These are phyloP conservation scores for Yponomeuta malinellus DNA, from an alignment of 2,888 invertebrate genomes.

Conservation along the genomic window DNA sequence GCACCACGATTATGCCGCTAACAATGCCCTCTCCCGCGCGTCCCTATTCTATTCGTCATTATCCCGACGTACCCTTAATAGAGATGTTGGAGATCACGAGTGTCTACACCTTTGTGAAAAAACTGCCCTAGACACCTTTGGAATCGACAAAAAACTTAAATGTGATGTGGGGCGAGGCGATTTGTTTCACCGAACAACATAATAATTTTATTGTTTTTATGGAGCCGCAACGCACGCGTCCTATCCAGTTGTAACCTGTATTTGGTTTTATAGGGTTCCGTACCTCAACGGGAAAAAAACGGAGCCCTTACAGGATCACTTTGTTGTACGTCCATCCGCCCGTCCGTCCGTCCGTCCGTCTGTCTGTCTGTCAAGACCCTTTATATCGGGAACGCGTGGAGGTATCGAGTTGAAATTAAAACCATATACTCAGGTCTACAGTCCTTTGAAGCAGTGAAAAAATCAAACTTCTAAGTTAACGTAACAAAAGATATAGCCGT, in stretches of 20 bases:
- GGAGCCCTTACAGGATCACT: too few relatives aligned
- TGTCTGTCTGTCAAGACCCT: too few relatives aligned
- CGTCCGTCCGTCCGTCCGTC: too few relatives aligned
- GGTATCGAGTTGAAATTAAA: too few relatives aligned
- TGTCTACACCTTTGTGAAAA: conserved; percentile 25
- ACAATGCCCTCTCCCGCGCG: conserved; percentile 24
- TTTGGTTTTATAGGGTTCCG: neutral
- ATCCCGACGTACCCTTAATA: conserved; percentile 53
- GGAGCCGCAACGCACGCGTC: conserved; percentile 22
- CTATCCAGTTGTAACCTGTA: neutral
- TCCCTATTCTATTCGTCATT: conserved; percentile 40
- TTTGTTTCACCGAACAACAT: conserved; percentile 24
- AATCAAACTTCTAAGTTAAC: too few relatives aligned
- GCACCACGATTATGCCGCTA: conserved; percentile 13
- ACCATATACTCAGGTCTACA: too few relatives aligned
- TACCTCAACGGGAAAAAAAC: too few relatives aligned
- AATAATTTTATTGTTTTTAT: conserved; percentile 23
- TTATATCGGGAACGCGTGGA: too few relatives aligned
- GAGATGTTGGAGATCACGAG: conserved; percentile 41
- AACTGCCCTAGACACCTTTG: conserved; percentile 24
- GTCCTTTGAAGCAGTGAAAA: too few relatives aligned
- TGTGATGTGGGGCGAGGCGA: conserved; percentile 28
- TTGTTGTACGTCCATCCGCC: too few relatives aligned
- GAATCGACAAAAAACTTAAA: conserved; percentile 26
- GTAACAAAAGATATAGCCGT: too few relatives aligned